Evolutionary conservation across 1,140 invertebrate genomes (phyloP), one percentile per base, ranked within the genome.

Genomic region (Myzus persicae): DNA sequence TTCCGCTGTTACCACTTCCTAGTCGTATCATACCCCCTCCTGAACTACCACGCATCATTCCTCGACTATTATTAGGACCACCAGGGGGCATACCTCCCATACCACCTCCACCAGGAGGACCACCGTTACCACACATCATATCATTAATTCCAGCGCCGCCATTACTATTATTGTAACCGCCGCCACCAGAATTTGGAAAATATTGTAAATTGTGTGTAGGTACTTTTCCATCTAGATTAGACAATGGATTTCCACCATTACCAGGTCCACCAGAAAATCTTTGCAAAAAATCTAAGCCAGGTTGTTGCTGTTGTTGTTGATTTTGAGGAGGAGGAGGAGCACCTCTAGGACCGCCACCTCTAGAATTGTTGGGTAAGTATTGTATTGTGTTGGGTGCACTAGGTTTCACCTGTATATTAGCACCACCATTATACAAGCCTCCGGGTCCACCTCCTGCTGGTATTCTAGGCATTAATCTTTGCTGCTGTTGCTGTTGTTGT

Each of bases 301-400:
- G 98, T 2, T 98, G 91, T 82, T 92, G 91, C 7, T 76, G 90
- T n/a, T 92, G 90, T 91, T 91, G 90, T 38, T 76, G 67, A 20
- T 92, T 44, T 51, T 81, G 76, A 48, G 91, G 42, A 54, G 81
- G 91, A 0, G 91, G 81, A 22, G 98, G n/a, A 97, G 97, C 91
- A 97, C 96, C 20, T 97, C 96, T 90, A 96, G 96, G 94, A 96
- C 95, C 81, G 97, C 96, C 59, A 96, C 95, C 59, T 96, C 95
- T 94, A 98, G 98, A 24, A 98, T 98, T 96, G 67, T 98, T 98
- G 44, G 99, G 99, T 95, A 99, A 96, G 96, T 99, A 99, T 95
- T 99, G 99, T 94, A 99, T 99, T 26, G 99, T 99, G 95, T 99
- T 99, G 0, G 99, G 99, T 5, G 98, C 98, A 95, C 97, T 99